Base-by-base conservation (phyloP, 2,113 vertebrate genomes). In the Chrysemys picta region DNA sequence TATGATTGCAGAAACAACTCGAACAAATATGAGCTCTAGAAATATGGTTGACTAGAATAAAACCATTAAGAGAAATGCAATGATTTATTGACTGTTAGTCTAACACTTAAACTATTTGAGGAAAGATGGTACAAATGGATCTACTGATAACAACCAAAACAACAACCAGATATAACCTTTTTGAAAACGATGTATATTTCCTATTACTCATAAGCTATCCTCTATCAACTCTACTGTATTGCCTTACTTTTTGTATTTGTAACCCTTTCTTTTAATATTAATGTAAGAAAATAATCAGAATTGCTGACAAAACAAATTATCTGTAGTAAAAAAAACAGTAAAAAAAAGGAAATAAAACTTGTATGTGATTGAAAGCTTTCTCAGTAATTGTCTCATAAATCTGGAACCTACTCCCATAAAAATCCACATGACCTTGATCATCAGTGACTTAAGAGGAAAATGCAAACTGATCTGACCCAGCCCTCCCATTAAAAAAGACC, bases 11-110 rank as follows among this genome's bases (percentile, higher is more conserved):
- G 79, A 69, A 69, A 35, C 17, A 69, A 69, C 31, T 8, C 5
- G 81, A 93, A 89, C 82, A 89, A 93, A 90, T 92, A 84, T 2
- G 49, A 75, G 79, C 88, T n/a, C 24, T 89, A 62, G 47, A 72
- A 87, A 92, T 82, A 50, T 82, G 83, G 84, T 52, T 1, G 5
- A 89, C 31, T 21, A 82, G 53, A 88, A n/a, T 35, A 72, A 93
- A 31, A 93, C 3, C 85, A 86, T 75, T 47, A 86, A 89, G 81
- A 93, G 22, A 91, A 97, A 57, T 57, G 10, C 2, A 10, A 12
- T 91, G 62, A 93, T 96, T 95, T 95, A 89, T 89, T 88, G 22
- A 80, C 50, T 89, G 54, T 29, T 59, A 69, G 76, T 90, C 50
- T 86, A 94, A 65, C 49, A 42, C 84, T 89, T 81, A 45, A 89